phyloP scores from a whole-genome alignment of 2,888 invertebrate genomes.

The Sinotaia quadrata region DNA sequence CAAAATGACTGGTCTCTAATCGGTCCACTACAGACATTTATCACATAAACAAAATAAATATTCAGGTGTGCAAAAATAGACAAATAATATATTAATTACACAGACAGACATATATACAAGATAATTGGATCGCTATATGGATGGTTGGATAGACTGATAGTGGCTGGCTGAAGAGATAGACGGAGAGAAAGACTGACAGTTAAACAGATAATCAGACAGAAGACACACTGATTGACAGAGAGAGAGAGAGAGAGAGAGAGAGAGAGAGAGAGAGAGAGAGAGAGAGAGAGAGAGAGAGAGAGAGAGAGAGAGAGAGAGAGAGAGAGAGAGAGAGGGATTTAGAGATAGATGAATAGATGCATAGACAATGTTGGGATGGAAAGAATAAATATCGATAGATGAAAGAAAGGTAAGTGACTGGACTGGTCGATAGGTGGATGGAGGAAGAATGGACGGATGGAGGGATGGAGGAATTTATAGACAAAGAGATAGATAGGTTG shows the following conservation, averaged over 20 bases:
- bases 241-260: neutral
- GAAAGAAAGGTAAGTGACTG: neutral
- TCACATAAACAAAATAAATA: too few species aligned
- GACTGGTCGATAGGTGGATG: neutral
- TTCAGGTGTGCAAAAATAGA: too few species aligned
- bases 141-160: too few species aligned
- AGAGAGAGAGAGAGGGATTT: neutral
- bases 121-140: too few species aligned
- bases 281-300: conserved; percentile 10
- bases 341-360: neutral
- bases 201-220: neutral
- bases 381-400: neutral
- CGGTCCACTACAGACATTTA: too few species aligned
- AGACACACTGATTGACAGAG: neutral
- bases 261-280: neutral
- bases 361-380: neutral
- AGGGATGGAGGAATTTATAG: conserved; percentile 4
- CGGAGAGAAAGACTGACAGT: neutral
- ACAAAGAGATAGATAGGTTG: neutral
- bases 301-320: conserved; percentile 4
- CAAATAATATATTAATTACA: too few species aligned
- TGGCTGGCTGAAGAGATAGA: too few species aligned
- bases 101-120: too few species aligned
- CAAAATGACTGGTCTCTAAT: too few species aligned
- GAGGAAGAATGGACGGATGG: neutral